phyloP scores from a whole-genome alignment of 2,113 vertebrate species.

The Tonatia bakeri region DNA sequence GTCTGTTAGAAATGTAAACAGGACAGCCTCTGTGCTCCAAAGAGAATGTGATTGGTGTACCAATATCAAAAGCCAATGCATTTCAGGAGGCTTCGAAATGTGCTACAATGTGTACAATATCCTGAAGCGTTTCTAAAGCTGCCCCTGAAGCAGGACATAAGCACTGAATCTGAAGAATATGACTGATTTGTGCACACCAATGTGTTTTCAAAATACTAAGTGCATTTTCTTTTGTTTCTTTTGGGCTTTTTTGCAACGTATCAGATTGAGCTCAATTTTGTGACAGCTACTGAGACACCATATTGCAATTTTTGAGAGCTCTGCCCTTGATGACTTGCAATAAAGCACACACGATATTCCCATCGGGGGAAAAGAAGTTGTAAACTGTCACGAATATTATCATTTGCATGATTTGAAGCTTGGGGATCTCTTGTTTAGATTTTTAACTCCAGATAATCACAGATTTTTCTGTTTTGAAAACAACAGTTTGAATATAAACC shows the following conservation, averaged over 20 bases:
- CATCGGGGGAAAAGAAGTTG: conserved; percentile 21
- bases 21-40: background rate
- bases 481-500: conserved; percentile 65
- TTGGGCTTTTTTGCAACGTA: background rate
- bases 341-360: conserved; percentile 60
- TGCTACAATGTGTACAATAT: background rate
- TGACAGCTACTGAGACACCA: conserved; percentile 39
- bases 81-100: background rate
- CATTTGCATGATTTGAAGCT: conserved; percentile 71
- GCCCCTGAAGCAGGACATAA: background rate
- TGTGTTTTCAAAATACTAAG: conserved; percentile 2
- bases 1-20: conserved; percentile 59
- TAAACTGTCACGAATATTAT: conserved; percentile 62
- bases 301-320: conserved; percentile 40
- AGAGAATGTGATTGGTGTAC: conserved; percentile 31
- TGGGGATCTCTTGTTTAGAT: conserved; percentile 58
- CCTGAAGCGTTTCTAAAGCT: background rate
- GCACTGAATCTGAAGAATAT: background rate
- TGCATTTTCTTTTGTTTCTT: conserved; percentile 39
- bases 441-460: conserved; percentile 54
- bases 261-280: background rate
- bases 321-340: conserved; percentile 54
- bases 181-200: background rate
- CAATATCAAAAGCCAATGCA: background rate
- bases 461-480: conserved; percentile 60